phyloP scores from a whole-genome alignment of 2,797 vertebrate species.

The Masticophis lateralis region DNA sequence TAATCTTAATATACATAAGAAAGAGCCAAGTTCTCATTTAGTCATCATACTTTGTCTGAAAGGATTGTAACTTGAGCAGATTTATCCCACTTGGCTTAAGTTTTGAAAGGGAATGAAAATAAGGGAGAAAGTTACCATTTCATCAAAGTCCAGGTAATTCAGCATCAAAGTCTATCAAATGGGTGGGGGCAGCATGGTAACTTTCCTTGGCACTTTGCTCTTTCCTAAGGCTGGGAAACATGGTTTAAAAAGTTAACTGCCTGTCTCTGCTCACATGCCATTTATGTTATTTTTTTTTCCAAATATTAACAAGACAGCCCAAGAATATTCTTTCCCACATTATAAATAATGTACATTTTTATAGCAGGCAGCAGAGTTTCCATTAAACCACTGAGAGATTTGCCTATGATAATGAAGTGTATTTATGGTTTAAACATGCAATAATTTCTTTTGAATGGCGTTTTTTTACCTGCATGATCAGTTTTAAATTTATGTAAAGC shows the following conservation, averaged over 20 bases:
- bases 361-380: neutral
- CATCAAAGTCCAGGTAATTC: neutral
- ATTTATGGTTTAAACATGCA: neutral
- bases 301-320: neutral
- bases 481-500: conserved; percentile 3
- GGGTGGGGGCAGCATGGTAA: neutral
- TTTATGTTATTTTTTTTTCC: neutral
- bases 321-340: neutral
- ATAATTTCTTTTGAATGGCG: neutral
- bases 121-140: neutral
- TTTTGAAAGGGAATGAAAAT: neutral
- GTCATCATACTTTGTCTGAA: neutral
- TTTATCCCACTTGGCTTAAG: neutral
- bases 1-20: neutral
- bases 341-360: neutral
- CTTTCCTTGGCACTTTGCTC: neutral
- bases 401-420: neutral
- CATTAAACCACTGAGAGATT: neutral
- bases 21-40: neutral
- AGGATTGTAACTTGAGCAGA: neutral
- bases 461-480: neutral
- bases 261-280: neutral
- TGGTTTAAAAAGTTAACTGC: neutral
- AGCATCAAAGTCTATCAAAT: neutral
- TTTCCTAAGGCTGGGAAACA: neutral